Base-by-base conservation (phyloP, 2,888 invertebrate genomes). In the Megaustenia siamemsis region DNA sequence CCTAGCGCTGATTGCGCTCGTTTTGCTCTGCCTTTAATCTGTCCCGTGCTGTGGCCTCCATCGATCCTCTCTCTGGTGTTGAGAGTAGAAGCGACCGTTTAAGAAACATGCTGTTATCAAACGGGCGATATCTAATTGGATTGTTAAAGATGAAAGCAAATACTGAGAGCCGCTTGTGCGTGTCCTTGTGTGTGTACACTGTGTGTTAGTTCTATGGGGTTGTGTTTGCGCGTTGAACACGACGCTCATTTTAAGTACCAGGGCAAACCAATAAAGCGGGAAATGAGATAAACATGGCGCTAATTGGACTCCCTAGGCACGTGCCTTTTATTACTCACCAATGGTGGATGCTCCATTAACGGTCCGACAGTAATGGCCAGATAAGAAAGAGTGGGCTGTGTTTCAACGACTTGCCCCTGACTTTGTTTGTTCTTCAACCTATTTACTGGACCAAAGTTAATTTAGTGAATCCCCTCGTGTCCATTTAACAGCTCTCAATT, bases 141-240 rank as follows among this genome's bases (percentile, higher is more conserved):
- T 80, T 80, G 66, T 28, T 43, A 35, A 80, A 80, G 80, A 69
- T 38, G 53, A 66, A 53, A 80, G 69, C 38, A 80, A 80, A 80
- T 21, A 80, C 1, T 21, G 5, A 5, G 45, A 45, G 60, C 45
- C 15, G 18, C 28, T 12, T n/a, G 43, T 43, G 38, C 24, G 6
- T 63, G 38, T 38, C 0, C 78, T 15, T 18, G 32, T 28, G 45
- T 35, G 66, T 45, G 45, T 18, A 24, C 21, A 10, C 79, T 43
- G 21, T 32, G 32, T n/a, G 43, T 24, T 12, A 28, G 71, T 6
- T 71, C 40, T 8, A 1, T 40, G n/a, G 6, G n/a, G 63, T 18
- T 63, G 63, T 43, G 43, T 71, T 71, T 71, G 71, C n/a, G n/a
- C 8, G n/a, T 8, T 28, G 32, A 28, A 63, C 32, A 53, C 24